Evolutionary conservation across 2,888 invertebrate species (phyloP).

Genomic region (Nipponacmea schrenckii): DNA sequence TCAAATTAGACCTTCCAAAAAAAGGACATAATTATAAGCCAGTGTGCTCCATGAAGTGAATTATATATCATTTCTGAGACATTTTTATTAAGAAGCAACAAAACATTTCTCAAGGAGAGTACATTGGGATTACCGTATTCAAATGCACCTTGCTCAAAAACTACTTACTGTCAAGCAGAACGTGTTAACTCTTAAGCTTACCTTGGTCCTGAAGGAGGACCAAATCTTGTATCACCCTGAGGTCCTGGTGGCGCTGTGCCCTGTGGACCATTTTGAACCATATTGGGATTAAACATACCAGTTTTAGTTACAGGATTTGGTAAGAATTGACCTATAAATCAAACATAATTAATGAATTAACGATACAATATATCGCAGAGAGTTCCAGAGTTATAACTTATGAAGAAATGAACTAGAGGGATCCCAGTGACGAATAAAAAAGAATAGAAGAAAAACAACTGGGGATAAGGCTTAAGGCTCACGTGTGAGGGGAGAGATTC

Average conservation of each 20-base stretch:
- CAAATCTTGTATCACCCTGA: slow-evolving; percentile 19
- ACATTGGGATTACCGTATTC: neutral
- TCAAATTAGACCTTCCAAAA: too few species aligned
- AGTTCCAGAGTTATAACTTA: too few species aligned
- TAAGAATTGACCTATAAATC: slow-evolving; percentile 27
- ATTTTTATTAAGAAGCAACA: too few species aligned
- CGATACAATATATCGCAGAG: neutral
- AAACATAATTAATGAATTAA: slow-evolving; percentile 34
- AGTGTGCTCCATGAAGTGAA: too few species aligned
- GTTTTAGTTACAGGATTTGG: slow-evolving; percentile 22
- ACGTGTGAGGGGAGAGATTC: too few species aligned
- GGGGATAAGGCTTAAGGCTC: too few species aligned
- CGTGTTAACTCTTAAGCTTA: slow-evolving; percentile 5
- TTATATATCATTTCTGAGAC: too few species aligned
- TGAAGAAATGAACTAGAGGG: too few species aligned
- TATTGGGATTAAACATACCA: slow-evolving; percentile 15
- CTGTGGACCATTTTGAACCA: slow-evolving; percentile 30
- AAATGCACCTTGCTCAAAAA: neutral
- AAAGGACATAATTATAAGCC: too few species aligned
- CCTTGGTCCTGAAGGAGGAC: slow-evolving; percentile 1
- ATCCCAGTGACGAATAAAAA: too few species aligned
- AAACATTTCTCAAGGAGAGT: too few species aligned
- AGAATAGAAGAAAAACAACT: too few species aligned
- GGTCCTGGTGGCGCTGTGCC: slow-evolving; percentile 21
- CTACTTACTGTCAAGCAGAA: neutral